These are phyloP conservation scores for Hippocampus zosterae DNA, from an alignment of 2,113 vertebrate species.

Conservation along the genomic window DNA sequence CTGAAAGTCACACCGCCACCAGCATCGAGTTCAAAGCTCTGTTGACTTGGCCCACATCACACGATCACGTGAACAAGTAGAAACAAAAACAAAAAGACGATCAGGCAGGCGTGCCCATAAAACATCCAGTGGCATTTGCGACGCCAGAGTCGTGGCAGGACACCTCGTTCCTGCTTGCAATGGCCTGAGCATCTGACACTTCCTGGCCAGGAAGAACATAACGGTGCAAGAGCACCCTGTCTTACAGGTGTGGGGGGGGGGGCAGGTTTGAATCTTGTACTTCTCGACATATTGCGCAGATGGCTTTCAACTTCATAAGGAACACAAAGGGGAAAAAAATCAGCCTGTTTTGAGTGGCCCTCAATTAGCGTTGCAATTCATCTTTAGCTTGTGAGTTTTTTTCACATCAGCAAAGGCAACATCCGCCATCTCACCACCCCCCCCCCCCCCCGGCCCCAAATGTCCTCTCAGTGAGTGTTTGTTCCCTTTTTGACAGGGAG, in stretches of 20 bases:
- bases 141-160: neutral
- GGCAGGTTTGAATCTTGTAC: too few species aligned
- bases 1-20: neutral
- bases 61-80: neutral
- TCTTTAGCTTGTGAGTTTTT: neutral
- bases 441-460: too few species aligned
- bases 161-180: neutral
- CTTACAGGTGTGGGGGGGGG: too few species aligned
- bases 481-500: constrained; percentile 56
- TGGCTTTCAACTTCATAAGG: too few species aligned
- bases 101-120: neutral
- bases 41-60: too few species aligned
- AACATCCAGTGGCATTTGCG: neutral
- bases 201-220: neutral
- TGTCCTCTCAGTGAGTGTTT: constrained; percentile 50
- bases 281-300: too few species aligned
- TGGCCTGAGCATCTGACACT: neutral
- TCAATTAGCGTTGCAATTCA: neutral
- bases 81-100: neutral
- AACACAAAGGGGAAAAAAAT: neutral
- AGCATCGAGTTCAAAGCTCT: too few species aligned
- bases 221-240: too few species aligned
- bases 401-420: neutral
- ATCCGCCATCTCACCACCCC: neutral
- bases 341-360: constrained; percentile 18